phyloP scores from a whole-genome alignment of 2,113 vertebrate species.

The Colinus virginianus region DNA sequence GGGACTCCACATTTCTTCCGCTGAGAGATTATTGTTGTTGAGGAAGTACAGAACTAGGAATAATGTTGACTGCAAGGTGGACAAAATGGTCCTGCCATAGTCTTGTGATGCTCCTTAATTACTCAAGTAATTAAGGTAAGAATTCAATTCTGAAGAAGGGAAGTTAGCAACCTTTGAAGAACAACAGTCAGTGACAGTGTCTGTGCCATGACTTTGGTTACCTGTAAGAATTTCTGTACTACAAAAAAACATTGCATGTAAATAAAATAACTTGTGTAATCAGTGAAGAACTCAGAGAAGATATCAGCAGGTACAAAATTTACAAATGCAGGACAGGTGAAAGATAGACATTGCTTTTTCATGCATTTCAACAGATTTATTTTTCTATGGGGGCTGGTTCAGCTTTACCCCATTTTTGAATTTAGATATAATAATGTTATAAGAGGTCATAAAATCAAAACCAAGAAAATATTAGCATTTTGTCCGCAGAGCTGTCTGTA shows the following conservation, averaged over 20 bases:
- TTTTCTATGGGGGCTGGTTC: not conserved
- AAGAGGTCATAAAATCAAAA: slow-evolving; percentile 21
- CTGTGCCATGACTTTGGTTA: not conserved
- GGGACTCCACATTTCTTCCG: not conserved
- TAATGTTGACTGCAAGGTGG: not conserved
- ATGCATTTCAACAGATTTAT: not conserved
- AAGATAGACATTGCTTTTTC: not conserved
- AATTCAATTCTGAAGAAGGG: not conserved
- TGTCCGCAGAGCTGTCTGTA: slow-evolving; percentile 40
- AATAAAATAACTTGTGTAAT: not conserved
- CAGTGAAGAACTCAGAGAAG: not conserved
- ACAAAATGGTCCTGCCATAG: not conserved
- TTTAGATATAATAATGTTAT: not conserved
- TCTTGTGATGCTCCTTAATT: not conserved
- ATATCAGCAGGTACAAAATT: not conserved
- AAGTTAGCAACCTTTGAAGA: not conserved
- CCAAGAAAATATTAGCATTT: slow-evolving; percentile 47
- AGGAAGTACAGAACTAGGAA: not conserved
- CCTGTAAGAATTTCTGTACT: not conserved
- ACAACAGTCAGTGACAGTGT: not conserved
- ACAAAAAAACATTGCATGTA: not conserved
- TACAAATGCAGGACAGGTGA: not conserved
- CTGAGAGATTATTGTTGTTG: not conserved
- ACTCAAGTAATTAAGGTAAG: not conserved
- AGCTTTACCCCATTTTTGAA: not conserved